phyloP scores from a whole-genome alignment of 2,113 vertebrate species.

The Sporophila hypoxantha region DNA sequence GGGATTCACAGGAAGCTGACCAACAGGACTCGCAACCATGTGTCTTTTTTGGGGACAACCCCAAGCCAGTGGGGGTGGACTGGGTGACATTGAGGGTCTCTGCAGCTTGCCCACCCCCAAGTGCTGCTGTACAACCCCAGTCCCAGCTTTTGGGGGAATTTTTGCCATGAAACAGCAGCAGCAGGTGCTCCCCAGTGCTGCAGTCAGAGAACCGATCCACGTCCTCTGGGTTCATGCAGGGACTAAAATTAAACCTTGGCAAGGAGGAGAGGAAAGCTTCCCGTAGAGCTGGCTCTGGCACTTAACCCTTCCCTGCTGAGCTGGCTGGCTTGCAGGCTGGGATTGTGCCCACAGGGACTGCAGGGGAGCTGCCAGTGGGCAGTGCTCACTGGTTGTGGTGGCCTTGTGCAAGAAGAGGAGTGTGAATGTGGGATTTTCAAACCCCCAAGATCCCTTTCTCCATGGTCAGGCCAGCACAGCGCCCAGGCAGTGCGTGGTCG shows the following conservation, averaged over 20 bases:
- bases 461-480: not conserved
- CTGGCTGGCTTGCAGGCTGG: not conserved
- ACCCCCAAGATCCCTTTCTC: not conserved
- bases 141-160: not conserved
- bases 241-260: constrained; percentile 80
- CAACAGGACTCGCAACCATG: rapidly evolving
- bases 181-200: constrained; percentile 75
- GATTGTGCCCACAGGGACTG: not conserved
- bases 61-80: not conserved
- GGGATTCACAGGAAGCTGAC: not conserved
- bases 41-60: not conserved
- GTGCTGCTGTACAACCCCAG: not conserved
- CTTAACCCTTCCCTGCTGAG: constrained; percentile 32
- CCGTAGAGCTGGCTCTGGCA: not conserved
- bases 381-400: rapidly evolving
- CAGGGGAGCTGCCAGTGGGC: rapidly evolving
- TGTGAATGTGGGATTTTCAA: not conserved
- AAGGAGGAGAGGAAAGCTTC: not conserved
- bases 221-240: constrained; percentile 71
- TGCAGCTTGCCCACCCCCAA: not conserved
- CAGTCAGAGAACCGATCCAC: constrained; percentile 73
- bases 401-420: not conserved
- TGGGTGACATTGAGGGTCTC: not conserved
- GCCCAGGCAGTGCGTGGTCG: not conserved
- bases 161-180: constrained; percentile 61